Evolutionary conservation across 2,888 invertebrate species (phyloP), one percentile per base, ranked within the genome.

Genomic region (Mesopsocus fuscifrons): DNA sequence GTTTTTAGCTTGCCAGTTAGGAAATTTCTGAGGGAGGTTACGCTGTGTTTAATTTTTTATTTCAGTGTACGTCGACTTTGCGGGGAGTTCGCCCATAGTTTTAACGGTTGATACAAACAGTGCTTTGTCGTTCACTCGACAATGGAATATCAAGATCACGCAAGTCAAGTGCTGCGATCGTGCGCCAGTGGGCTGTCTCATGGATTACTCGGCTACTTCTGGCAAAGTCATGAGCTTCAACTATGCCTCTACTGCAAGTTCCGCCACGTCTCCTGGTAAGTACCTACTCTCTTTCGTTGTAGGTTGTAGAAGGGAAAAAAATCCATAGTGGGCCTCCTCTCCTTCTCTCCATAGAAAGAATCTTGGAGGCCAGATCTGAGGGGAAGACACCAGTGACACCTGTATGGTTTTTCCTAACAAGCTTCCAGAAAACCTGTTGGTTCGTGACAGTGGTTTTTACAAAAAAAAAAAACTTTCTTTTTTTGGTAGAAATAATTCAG

Each of bases 101-200:
- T 68, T 84, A 35, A 67, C 72, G 0, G 62, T 84, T 13, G 69
- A 74, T 9, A 77, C 80, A 0, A 73, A 73, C 1, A 53, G 65
- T 0, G 60, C 68, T 1, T 69, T 70, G 2, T 61, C 69, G 1
- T 72, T 74, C 52, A 64, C 69, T 22, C 67, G 84, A 38, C 67
- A 74, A 44, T 85, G 83, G 83, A 81, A 79, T 54, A 66, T 85
- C 34, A 72, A 72, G 55, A 65, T 83, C 1, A 66, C 72, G 1
- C 84, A 84, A 58, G 67, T 83, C 32, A 59, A 56, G 54, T 49
- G 20, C 20, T 21, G 18, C 47, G 43, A 22, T 65, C 54, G 58
- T 74, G 84, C 82, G 11, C 83, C 84, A 1, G 69, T 73, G 44
- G 83, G 83, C 26, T 84, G 84, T 54, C 63, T 84, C 18, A 80